These are phyloP conservation scores for Nothocercus nigrocapillus DNA, from an alignment of 2,113 vertebrate genomes.

Conservation along the genomic window DNA sequence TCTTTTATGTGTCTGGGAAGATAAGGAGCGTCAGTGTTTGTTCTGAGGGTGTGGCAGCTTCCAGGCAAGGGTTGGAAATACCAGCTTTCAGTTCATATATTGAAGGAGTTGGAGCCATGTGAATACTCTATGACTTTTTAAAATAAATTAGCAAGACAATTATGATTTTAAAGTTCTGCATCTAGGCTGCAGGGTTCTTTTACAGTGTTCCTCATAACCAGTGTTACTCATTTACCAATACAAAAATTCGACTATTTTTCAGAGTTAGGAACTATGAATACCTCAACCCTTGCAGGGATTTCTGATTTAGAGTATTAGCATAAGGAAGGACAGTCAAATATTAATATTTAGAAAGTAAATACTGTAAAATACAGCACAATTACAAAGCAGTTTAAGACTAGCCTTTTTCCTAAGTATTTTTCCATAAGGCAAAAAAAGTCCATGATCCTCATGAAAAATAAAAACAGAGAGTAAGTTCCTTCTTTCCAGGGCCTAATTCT, in stretches of 20 bases:
- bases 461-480: neutral
- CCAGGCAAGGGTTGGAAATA: neutral
- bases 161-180: neutral
- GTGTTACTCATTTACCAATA: neutral
- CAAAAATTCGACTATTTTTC: neutral
- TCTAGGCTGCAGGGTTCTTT: neutral
- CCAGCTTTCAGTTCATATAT: neutral
- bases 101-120: fast-evolving
- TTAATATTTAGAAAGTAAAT: neutral
- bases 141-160: neutral
- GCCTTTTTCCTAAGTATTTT: neutral
- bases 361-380: neutral
- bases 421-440: neutral
- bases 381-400: neutral
- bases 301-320: neutral
- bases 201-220: neutral
- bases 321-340: neutral
- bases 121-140: neutral
- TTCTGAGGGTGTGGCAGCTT: neutral
- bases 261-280: neutral
- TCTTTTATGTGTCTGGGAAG: neutral
- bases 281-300: neutral
- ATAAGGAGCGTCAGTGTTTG: neutral
- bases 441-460: neutral
- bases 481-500: neutral